Percentiles rank a stretch among this genome's conserved stretches.
Conservation (phyloP, 1,140 invertebrate species). For the Trichoplusia ni region DNA sequence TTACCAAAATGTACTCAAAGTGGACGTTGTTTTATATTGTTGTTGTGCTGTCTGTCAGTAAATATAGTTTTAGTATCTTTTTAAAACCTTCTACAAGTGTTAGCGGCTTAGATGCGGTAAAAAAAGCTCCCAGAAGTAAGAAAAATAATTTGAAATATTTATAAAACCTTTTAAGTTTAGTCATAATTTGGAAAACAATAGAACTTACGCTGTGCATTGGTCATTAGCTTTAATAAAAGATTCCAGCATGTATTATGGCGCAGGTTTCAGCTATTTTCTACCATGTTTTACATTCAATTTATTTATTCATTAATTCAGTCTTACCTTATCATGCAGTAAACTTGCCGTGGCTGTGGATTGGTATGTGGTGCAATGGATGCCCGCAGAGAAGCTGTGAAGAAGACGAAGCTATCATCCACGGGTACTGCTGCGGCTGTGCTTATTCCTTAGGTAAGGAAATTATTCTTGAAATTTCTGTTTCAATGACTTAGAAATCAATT, state of each 20-base stretch:
- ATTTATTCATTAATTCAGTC: too few relatives aligned
- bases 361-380: conserved; percentile 81
- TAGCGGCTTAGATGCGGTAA: conserved; percentile 51
- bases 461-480: not conserved
- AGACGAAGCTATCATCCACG: conserved; percentile 84
- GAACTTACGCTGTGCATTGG: too few relatives aligned
- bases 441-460: conserved; percentile 74
- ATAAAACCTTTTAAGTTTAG: not conserved
- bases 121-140: conserved; percentile 70
- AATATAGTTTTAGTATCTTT: conserved; percentile 42
- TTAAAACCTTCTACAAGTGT: conserved; percentile 43
- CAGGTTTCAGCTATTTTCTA: too few relatives aligned
- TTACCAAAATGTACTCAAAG: conserved; percentile 5
- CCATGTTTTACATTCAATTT: too few relatives aligned
- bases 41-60: conserved; percentile 1
- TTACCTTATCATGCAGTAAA: conserved; percentile 57
- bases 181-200: too few relatives aligned
- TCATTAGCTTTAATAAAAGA: too few relatives aligned
- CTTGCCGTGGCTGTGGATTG: conserved; percentile 76
- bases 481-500: not conserved
- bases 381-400: conserved; percentile 82
- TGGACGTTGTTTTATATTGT: not conserved
- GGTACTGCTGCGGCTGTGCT: conserved; percentile 85
- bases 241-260: too few relatives aligned
- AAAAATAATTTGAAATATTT: conserved; percentile 22